phyloP scores from a whole-genome alignment of 1,140 invertebrate genomes.

The Meloidogyne hapla region DNA sequence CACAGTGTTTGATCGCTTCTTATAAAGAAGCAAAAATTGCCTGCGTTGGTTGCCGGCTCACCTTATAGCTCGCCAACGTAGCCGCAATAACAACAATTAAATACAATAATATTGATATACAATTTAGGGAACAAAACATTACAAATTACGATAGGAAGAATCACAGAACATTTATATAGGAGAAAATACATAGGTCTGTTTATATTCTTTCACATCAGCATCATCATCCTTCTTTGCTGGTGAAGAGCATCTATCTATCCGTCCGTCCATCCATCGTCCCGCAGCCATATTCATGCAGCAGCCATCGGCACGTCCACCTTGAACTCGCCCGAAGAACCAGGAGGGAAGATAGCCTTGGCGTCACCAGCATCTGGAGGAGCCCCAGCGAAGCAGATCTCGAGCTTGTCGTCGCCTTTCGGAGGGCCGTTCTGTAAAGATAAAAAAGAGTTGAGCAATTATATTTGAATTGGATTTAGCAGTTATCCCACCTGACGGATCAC shows the following conservation, averaged over 20 bases:
- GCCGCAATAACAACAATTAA: too few relatives aligned
- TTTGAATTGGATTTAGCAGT: too few relatives aligned
- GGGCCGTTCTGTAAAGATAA: constrained; percentile 29
- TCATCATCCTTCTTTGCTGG: neutral
- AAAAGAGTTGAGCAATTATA: too few relatives aligned
- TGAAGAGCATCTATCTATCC: neutral
- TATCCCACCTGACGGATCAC: constrained; percentile 37
- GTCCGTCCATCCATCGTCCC: too few relatives aligned
- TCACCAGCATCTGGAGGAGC: constrained; percentile 47
- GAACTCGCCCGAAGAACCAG: constrained; percentile 37
- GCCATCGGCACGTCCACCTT: constrained; percentile 44
- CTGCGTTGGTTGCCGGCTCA: too few relatives aligned
- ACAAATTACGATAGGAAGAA: neutral
- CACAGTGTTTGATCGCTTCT: too few relatives aligned
- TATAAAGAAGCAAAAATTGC: too few relatives aligned
- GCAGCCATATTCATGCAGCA: constrained; percentile 14
- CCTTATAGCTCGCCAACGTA: too few relatives aligned
- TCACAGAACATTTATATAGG: neutral
- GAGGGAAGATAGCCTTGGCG: constrained; percentile 42
- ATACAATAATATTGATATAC: too few relatives aligned
- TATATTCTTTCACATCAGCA: too few relatives aligned
- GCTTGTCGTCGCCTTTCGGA: constrained; percentile 50
- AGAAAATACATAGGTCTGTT: neutral
- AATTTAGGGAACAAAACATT: too few relatives aligned
- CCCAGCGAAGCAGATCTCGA: constrained; percentile 47